phyloP scores from a whole-genome alignment of 92 coral and sea anemone genomes.

The Blastomussa wellsi region DNA sequence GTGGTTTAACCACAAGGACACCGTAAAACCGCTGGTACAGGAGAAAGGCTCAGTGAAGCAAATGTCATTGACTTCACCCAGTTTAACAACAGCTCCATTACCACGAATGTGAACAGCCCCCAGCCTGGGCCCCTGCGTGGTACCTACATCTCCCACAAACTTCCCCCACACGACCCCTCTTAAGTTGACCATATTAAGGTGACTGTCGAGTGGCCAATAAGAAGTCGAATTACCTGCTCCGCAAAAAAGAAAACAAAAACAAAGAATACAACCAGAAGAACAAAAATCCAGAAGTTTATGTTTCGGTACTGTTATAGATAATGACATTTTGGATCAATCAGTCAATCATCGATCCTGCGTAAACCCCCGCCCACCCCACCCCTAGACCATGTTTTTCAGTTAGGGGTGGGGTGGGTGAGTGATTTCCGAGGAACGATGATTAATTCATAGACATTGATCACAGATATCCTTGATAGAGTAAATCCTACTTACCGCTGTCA shows the following conservation, averaged over 20 bases:
- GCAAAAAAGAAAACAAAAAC: neutral
- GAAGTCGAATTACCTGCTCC: neutral
- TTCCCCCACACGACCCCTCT: conserved; percentile 48
- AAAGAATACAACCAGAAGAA: neutral
- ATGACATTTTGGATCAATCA: too few species aligned
- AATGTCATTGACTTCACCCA: conserved; percentile 28
- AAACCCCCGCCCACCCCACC: too few species aligned
- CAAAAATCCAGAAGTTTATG: too few species aligned
- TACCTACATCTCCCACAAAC: conserved; percentile 25
- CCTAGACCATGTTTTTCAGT: too few species aligned
- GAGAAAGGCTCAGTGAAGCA: conserved; percentile 21
- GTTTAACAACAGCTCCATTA: conserved; percentile 19
- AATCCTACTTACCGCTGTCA: conserved; percentile 13
- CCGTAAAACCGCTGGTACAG: conserved; percentile 33
- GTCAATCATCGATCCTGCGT: too few species aligned
- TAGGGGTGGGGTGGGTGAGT: too few species aligned
- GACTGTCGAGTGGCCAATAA: conserved; percentile 65
- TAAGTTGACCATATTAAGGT: conserved; percentile 41
- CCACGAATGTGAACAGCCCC: conserved; percentile 38
- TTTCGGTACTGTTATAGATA: too few species aligned
- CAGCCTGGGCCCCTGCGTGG: conserved; percentile 32
- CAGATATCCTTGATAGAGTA: neutral
- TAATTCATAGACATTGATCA: neutral
- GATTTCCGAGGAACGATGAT: neutral
- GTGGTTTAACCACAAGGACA: conserved; percentile 54